These are phyloP conservation scores for Cephalopachus bancanus DNA, from an alignment of 2,797 vertebrate species.

Conservation along the genomic window DNA sequence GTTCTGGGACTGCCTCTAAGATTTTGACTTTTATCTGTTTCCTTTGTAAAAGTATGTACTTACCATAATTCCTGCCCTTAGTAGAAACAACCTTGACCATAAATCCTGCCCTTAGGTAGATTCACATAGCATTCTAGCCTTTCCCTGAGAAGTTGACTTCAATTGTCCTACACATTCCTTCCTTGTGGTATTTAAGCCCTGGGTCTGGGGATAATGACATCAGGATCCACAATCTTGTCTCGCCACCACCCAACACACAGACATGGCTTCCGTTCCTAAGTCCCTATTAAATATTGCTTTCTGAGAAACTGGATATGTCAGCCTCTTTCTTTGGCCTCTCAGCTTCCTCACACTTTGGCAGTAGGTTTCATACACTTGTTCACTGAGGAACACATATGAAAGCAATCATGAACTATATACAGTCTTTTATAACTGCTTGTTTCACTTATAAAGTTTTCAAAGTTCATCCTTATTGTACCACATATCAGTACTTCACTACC, in stretches of 20 bases:
- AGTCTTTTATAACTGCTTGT: not conserved
- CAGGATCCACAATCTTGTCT: not conserved
- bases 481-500: not conserved
- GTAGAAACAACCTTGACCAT: too few relatives aligned
- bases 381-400: not conserved
- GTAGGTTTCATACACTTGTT: not conserved
- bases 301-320: too few relatives aligned
- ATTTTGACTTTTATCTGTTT: too few relatives aligned
- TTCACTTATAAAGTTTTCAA: not conserved
- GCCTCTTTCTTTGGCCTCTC: not conserved
- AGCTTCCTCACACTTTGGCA: not conserved
- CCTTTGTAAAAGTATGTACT: too few relatives aligned
- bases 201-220: not conserved
- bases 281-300: too few relatives aligned
- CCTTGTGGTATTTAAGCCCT: not conserved
- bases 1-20: too few relatives aligned
- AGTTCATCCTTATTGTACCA: not conserved
- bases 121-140: too few relatives aligned
- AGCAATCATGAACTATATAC: not conserved
- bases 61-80: too few relatives aligned
- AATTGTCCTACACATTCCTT: not conserved
- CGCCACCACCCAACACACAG: not conserved
- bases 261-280: not conserved
- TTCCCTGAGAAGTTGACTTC: too few relatives aligned
- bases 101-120: too few relatives aligned